Evolutionary conservation across 2,113 vertebrate species (phyloP).

Genomic region (Gavialis gangeticus): DNA sequence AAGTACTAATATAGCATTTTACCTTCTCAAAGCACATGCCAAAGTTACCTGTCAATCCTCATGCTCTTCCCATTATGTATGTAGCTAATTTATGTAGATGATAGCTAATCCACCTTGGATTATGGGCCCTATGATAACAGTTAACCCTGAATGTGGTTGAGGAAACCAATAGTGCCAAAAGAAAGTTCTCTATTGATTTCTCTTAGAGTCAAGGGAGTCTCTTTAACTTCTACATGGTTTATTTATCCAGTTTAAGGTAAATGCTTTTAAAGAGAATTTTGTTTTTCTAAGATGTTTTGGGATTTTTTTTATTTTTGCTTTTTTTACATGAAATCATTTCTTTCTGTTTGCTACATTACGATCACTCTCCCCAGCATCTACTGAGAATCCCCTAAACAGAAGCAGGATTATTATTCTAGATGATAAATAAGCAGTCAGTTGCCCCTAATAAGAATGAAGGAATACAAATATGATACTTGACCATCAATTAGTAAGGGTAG

Average conservation of each 20-base stretch:
- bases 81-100: too few relatives aligned
- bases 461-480: background rate
- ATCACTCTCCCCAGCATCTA: background rate
- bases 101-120: too few relatives aligned
- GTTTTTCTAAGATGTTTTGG: background rate
- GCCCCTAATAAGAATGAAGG: background rate
- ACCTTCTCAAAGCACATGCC: background rate
- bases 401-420: background rate
- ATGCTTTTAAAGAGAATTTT: background rate
- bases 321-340: background rate
- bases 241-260: background rate
- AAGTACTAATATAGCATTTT: background rate
- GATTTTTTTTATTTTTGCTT: background rate
- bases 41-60: slow-evolving; percentile 18
- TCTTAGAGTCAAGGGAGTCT: too few relatives aligned
- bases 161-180: background rate
- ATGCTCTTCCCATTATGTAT: background rate
- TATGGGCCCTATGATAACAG: background rate
- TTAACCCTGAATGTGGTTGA: background rate
- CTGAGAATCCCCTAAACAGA: background rate
- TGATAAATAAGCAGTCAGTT: background rate
- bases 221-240: too few relatives aligned
- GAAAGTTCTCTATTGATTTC: background rate
- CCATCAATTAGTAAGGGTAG: background rate
- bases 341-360: background rate